Evolutionary conservation across 2,888 invertebrate genomes (phyloP), one percentile per base, ranked within the genome.

Genomic region (Chaetoderma sp.): DNA sequence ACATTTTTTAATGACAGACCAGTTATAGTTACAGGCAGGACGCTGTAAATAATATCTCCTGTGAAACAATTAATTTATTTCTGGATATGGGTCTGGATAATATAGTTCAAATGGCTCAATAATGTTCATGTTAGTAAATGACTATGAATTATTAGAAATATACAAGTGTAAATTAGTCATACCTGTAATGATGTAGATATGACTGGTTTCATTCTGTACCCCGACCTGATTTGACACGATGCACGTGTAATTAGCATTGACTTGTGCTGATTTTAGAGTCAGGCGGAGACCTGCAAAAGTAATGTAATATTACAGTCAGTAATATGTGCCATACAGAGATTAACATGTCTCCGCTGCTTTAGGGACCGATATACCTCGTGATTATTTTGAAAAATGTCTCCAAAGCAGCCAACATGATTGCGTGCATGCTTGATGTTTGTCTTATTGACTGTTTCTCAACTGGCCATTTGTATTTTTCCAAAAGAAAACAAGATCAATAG

Each of bases 191-290:
- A 75, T 74, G 42, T 68, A 79, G 2, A 80, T 70, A 59, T 68
- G 65, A 5, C 75, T 72, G 18, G 77, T 70, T 8, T 74, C 70
- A 36, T 70, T 71, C 5, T 75, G 70, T 1, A 73, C 61, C 1
- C 81, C 81, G 2, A 78, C 80, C 44, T 68, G 65, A 63, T 80
- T 81, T 0, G 72, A 73, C 2, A 82, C 77, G 23, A 68, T 72
- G 63, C 82, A 82, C 0, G 77, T 80, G 68, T 80, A 82, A 25
- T 72, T 73, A 10, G 75, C 68, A 13, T 72, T 66, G n/a, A 63
- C 61, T 16, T 42, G 39, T 0, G 72, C 69, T 1, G 49, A 58
- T 6, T 67, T 64, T 1, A 81, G 68, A 16, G 71, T 73, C n/a
- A 81, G 72, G 6, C 75, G 72, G n/a, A 28, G n/a, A n/a, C n/a